Percentiles rank a stretch among this genome's conserved stretches.
Evolutionary conservation across 1,140 invertebrate species (phyloP).

Genomic region (Olivierus martensii): DNA sequence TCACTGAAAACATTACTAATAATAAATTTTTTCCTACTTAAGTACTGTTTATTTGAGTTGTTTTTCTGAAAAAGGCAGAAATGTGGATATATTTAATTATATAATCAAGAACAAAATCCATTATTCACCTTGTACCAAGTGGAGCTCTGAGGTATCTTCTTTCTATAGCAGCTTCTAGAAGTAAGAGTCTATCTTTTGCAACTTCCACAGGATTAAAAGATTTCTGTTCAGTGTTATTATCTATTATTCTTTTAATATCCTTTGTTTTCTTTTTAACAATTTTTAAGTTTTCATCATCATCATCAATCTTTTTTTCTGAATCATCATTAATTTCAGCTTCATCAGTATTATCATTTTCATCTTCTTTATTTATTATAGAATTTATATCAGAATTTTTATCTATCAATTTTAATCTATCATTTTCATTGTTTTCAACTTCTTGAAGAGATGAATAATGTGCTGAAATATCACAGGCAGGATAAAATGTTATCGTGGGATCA

Average conservation of each 20-base stretch:
- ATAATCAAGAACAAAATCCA: background rate
- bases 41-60: too few relatives aligned
- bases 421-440: too few relatives aligned
- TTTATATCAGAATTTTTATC: too few relatives aligned
- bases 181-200: constrained; percentile 59
- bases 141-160: constrained; percentile 86
- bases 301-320: background rate
- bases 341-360: background rate
- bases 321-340: background rate
- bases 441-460: too few relatives aligned
- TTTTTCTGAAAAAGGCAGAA: too few relatives aligned
- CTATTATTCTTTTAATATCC: background rate
- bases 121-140: constrained; percentile 52
- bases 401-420: too few relatives aligned
- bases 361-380: too few relatives aligned
- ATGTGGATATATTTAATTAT: too few relatives aligned
- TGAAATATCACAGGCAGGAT: constrained; percentile 29
- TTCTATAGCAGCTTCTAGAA: constrained; percentile 78
- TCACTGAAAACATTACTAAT: too few relatives aligned
- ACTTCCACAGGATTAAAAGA: constrained; percentile 45
- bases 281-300: background rate
- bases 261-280: background rate
- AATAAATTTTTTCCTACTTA: too few relatives aligned
- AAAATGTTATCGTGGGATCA: constrained; percentile 40
- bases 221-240: background rate